These are phyloP conservation scores for Saxidomus purpurata DNA, from an alignment of 1,140 invertebrate genomes.

Conservation along the genomic window DNA sequence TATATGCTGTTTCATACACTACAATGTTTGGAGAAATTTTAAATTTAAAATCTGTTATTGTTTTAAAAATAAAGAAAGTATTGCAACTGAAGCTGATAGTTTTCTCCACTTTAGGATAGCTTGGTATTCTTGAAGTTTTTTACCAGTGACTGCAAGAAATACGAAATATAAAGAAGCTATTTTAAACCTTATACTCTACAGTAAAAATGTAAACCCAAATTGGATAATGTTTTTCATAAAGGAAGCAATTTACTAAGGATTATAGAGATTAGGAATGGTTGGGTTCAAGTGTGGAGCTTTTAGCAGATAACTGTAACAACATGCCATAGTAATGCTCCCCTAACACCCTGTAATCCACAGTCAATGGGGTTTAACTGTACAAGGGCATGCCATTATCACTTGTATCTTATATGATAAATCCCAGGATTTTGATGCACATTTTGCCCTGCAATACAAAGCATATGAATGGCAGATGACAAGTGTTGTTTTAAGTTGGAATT, in stretches of 20 bases:
- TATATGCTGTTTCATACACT: slow-evolving; percentile 11
- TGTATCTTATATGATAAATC: not conserved
- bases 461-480: not conserved
- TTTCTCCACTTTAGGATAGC: too few species aligned
- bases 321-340: slow-evolving; percentile 57
- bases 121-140: too few species aligned
- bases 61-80: too few species aligned
- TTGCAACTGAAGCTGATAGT: too few species aligned
- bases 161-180: too few species aligned
- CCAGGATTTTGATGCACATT: not conserved
- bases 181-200: too few species aligned
- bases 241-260: slow-evolving; percentile 29
- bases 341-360: not conserved
- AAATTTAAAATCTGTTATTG: too few species aligned
- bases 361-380: slow-evolving; percentile 21
- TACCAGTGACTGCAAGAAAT: too few species aligned
- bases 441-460: not conserved
- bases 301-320: slow-evolving; percentile 41
- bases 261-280: slow-evolving; percentile 10
- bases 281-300: not conserved
- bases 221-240: not conserved
- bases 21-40: too few species aligned
- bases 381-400: slow-evolving; percentile 5
- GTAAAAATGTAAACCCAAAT: not conserved
- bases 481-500: too few species aligned